These are phyloP conservation scores for Perodicticus potto DNA, from an alignment of 2,797 vertebrate genomes.

Conservation along the genomic window DNA sequence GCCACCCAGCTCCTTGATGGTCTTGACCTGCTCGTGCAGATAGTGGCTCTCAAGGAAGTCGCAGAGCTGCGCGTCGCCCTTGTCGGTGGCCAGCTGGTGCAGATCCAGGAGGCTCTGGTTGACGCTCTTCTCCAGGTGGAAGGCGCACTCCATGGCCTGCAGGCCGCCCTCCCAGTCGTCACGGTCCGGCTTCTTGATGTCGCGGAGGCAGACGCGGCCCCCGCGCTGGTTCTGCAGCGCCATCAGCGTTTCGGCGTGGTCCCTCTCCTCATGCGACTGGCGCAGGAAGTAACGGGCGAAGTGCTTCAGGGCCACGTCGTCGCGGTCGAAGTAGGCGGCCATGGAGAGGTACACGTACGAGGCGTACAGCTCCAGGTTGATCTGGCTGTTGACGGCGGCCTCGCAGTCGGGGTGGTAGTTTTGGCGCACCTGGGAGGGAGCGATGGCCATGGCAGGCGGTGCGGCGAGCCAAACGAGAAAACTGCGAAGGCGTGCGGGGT, in stretches of 20 bases:
- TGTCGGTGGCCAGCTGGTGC: no score
- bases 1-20: not conserved
- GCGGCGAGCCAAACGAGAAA: no score
- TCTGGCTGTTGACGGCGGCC: not conserved
- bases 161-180: not conserved
- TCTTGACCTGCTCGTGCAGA: not conserved
- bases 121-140: no score
- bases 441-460: fast-evolving
- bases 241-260: not conserved
- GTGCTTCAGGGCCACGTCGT: no score
- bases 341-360: not conserved
- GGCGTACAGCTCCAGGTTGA: not conserved
- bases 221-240: not conserved
- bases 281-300: not conserved
- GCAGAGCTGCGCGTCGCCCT: not conserved
- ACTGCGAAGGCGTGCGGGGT: no score
- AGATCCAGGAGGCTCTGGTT: no score
- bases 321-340: not conserved
- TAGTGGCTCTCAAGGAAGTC: not conserved
- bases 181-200: not conserved
- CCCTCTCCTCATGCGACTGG: not conserved
- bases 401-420: not conserved
- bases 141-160: no score
- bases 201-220: not conserved
- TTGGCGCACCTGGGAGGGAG: fast-evolving